A percentile compares a stretch with the other conserved stretches of the same genome.
These are phyloP conservation scores for Camelus dromedarius DNA, from an alignment of 2,113 vertebrate genomes.

Conservation along the genomic window DNA sequence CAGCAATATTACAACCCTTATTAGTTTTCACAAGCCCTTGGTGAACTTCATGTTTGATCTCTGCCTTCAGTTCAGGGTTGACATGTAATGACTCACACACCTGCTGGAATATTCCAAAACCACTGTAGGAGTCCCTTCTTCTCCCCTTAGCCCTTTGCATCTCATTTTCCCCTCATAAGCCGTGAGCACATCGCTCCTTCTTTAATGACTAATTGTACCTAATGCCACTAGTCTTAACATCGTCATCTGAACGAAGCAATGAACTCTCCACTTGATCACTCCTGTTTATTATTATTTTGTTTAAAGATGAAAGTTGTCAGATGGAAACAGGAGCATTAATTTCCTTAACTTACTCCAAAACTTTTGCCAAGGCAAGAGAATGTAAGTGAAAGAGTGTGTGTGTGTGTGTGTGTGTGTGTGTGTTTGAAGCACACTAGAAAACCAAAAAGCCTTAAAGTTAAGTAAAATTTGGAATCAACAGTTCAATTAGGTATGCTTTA, in stretches of 20 bases:
- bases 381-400: too few species aligned
- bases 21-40: background rate
- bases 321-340: background rate
- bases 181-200: background rate
- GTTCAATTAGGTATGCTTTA: constrained; percentile 59
- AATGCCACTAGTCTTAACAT: background rate
- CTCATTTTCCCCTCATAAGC: background rate
- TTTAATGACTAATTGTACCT: too few species aligned
- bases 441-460: background rate
- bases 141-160: background rate
- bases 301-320: background rate
- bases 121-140: background rate
- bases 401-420: background rate
- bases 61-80: background rate
- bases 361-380: background rate
- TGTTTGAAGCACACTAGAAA: background rate
- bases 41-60: background rate
- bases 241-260: background rate
- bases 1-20: background rate
- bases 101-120: background rate
- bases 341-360: background rate
- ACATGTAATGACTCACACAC: background rate
- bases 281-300: background rate
- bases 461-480: constrained; percentile 5
- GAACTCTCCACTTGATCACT: background rate